Evolutionary conservation across 2,888 invertebrate species (phyloP).

Genomic region (Pogonocherus hispidulus): DNA sequence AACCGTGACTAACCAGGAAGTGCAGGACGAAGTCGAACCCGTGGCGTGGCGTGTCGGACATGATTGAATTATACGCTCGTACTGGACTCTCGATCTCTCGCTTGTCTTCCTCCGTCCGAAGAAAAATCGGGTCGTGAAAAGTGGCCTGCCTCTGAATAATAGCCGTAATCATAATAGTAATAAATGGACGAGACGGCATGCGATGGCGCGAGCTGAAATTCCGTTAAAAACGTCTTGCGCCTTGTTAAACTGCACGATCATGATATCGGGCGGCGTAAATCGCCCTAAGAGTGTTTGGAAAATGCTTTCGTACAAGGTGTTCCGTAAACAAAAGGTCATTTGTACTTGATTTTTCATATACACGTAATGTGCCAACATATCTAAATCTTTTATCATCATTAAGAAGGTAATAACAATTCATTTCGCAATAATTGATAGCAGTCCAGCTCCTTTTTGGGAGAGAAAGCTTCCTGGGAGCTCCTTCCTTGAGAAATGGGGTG

Average conservation of each 20-base stretch:
- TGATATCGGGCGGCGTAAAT: not conserved
- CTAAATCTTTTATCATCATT: no score
- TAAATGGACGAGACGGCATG: slow-evolving; percentile 34
- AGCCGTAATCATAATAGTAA: slow-evolving; percentile 33
- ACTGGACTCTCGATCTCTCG: slow-evolving; percentile 20
- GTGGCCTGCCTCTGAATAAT: slow-evolving; percentile 34
- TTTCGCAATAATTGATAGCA: no score
- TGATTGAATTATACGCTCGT: slow-evolving; percentile 35
- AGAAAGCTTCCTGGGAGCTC: no score
- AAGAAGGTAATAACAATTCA: no score
- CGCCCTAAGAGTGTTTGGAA: not conserved
- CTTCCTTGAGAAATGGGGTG: no score
- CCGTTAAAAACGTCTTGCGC: not conserved
- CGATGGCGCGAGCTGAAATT: slow-evolving; percentile 14
- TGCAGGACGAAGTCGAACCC: slow-evolving; percentile 26
- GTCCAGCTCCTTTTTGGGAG: no score
- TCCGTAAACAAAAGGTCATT: no score
- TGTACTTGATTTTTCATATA: no score
- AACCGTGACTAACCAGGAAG: slow-evolving; percentile 30
- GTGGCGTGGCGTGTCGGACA: slow-evolving; percentile 30
- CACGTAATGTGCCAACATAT: no score
- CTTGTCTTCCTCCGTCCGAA: slow-evolving; percentile 17
- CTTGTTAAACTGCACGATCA: not conserved
- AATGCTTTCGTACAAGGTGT: not conserved
- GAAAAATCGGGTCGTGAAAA: slow-evolving; percentile 20